These are phyloP conservation scores for Andrena chrysosceles DNA, from an alignment of 2,888 invertebrate genomes.

Conservation along the genomic window DNA sequence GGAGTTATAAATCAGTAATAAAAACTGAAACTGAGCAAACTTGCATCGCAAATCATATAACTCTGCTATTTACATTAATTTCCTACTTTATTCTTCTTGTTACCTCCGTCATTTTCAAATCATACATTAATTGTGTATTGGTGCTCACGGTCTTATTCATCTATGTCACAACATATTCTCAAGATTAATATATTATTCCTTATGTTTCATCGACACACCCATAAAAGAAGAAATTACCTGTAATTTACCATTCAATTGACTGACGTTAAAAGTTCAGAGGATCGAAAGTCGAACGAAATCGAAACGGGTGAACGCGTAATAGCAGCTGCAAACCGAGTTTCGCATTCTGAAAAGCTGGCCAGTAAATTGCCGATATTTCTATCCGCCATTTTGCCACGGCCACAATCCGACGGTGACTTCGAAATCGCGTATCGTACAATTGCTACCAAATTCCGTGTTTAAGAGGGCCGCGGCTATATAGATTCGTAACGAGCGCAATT, in stretches of 20 bases:
- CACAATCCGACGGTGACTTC: conserved; percentile 64
- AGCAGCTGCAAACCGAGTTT: conserved; percentile 46
- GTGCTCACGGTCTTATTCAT: too few relatives aligned
- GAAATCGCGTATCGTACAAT: conserved; percentile 68
- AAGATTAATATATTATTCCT: too few relatives aligned
- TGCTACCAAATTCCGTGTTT: conserved; percentile 66
- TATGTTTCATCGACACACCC: not conserved
- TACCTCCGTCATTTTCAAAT: too few relatives aligned
- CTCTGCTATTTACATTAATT: too few relatives aligned
- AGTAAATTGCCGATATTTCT: conserved; percentile 61
- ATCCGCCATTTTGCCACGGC: conserved; percentile 36
- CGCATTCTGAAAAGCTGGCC: conserved; percentile 52
- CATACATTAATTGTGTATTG: too few relatives aligned
- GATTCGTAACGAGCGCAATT: conserved; percentile 66
- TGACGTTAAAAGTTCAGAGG: not conserved
- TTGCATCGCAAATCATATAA: too few relatives aligned
- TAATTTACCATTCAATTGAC: not conserved
- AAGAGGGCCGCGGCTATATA: conserved; percentile 53
- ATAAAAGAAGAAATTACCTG: not conserved
- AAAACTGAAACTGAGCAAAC: too few relatives aligned
- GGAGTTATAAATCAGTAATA: too few relatives aligned
- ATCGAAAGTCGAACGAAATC: conserved; percentile 21
- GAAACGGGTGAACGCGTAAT: conserved; percentile 30
- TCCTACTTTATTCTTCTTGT: too few relatives aligned
- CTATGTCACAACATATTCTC: too few relatives aligned